Evolutionary conservation across 2,888 invertebrate species (phyloP).

Genomic region (Halocaridina rubra): DNA sequence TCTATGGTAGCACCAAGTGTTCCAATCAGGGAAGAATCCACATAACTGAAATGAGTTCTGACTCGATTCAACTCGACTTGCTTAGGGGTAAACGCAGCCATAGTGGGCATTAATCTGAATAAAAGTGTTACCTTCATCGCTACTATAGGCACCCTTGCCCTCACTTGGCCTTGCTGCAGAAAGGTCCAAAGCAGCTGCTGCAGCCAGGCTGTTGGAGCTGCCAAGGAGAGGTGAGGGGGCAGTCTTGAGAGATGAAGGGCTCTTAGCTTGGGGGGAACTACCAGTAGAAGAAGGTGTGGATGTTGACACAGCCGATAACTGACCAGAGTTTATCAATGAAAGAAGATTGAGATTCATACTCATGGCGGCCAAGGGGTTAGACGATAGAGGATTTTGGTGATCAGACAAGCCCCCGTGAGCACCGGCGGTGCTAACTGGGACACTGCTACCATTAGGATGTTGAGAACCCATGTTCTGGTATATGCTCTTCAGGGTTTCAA

Average conservation of each 20-base stretch:
- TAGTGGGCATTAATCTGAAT: conserved; percentile 15
- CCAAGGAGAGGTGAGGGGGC: conserved; percentile 60
- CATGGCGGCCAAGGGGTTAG: conserved; percentile 49
- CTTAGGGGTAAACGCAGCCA: too few species aligned
- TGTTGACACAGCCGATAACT: conserved; percentile 53
- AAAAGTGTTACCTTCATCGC: conserved; percentile 63
- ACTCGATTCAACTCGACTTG: too few species aligned
- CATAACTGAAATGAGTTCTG: too few species aligned
- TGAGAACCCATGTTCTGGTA: conserved; percentile 52
- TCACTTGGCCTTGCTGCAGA: conserved; percentile 60
- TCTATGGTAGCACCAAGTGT: too few species aligned
- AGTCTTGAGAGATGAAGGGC: conserved; percentile 58
- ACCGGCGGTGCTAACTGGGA: conserved; percentile 21
- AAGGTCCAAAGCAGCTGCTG: conserved; percentile 62
- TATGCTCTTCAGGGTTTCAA: conserved; percentile 62
- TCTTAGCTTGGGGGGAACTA: conserved; percentile 47
- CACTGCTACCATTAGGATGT: conserved; percentile 51
- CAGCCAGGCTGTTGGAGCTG: conserved; percentile 59
- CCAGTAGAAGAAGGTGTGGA: conserved; percentile 45
- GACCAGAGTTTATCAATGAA: conserved; percentile 60
- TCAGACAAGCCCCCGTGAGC: conserved; percentile 13
- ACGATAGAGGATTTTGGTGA: conserved; percentile 33
- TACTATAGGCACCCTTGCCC: conserved; percentile 61
- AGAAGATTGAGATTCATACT: conserved; percentile 61
- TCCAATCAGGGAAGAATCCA: too few species aligned